Conservation (phyloP, 1,140 invertebrate species). For the Drosophila prosaltans region DNA sequence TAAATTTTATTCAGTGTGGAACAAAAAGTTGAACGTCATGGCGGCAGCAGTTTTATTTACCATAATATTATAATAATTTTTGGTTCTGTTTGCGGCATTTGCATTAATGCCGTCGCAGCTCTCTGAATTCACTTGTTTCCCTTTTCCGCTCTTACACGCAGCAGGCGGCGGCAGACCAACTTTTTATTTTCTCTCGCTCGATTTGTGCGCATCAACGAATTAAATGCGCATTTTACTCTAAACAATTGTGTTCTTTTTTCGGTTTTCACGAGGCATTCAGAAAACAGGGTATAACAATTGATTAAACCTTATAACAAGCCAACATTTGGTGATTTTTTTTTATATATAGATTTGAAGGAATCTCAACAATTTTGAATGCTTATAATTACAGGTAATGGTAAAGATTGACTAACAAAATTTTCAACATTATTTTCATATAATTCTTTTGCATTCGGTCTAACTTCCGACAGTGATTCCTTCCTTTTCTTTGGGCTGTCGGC, state of each 20-base stretch:
- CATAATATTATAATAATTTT: slow-evolving; percentile 76
- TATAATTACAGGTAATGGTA: too few species aligned
- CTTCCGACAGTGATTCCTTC: slow-evolving; percentile 48
- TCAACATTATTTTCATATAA: slow-evolving; percentile 60
- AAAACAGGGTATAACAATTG: background rate
- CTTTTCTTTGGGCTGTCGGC: slow-evolving; percentile 7
- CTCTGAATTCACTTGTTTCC: slow-evolving; percentile 29
- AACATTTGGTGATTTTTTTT: background rate
- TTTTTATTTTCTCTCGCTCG: slow-evolving; percentile 52
- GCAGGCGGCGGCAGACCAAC: background rate
- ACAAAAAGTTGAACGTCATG: slow-evolving; percentile 43
- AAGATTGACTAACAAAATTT: too few species aligned
- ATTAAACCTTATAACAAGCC: background rate
- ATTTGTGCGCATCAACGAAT: slow-evolving; percentile 67
- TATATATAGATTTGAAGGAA: too few species aligned
- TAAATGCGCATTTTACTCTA: slow-evolving; percentile 78
- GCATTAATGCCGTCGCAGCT: slow-evolving; percentile 53
- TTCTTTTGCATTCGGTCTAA: slow-evolving; percentile 50
- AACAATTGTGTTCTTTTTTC: slow-evolving; percentile 57
- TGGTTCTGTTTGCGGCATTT: slow-evolving; percentile 68
- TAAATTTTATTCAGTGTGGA: slow-evolving; percentile 66
- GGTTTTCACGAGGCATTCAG: slow-evolving; percentile 10
- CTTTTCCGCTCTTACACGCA: slow-evolving; percentile 2
- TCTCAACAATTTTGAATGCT: slow-evolving; percentile 25
- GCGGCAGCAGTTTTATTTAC: slow-evolving; percentile 61